Percentiles rank a stretch among this genome's conserved stretches.
Evolutionary conservation across 2,113 vertebrate genomes (phyloP).

Genomic region (Lutjanus erythropterus): DNA sequence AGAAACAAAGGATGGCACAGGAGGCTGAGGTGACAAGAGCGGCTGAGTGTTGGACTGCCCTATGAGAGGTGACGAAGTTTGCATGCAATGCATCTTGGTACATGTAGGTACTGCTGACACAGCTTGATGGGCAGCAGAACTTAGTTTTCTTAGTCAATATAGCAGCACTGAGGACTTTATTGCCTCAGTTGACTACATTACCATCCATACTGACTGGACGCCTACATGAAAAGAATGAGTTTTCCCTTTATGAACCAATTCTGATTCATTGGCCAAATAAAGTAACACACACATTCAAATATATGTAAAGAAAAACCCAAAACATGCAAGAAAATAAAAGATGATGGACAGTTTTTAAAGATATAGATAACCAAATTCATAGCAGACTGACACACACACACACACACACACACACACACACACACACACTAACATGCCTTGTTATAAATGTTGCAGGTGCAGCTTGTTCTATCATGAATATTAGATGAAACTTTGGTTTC

Average conservation of each 20-base stretch:
- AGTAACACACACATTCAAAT: not conserved
- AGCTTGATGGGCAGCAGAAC: no score
- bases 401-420: conserved; percentile 2
- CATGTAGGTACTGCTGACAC: no score
- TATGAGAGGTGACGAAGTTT: no score
- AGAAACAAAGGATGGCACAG: not conserved
- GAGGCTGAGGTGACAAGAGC: not conserved
- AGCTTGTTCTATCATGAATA: conserved; percentile 22
- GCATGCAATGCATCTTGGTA: no score
- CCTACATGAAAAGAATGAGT: no score
- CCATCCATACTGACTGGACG: no score
- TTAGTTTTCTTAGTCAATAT: no score
- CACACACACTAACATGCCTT: not conserved
- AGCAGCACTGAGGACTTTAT: no score
- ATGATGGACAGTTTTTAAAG: not conserved
- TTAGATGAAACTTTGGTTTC: conserved; percentile 24
- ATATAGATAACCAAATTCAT: no score
- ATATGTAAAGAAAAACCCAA: not conserved
- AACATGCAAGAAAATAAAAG: not conserved
- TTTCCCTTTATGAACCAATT: not conserved
- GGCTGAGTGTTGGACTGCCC: not conserved
- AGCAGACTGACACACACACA: conserved; percentile 6
- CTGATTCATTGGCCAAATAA: not conserved
- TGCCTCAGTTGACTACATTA: no score
- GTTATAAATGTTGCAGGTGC: conserved; percentile 39